These are phyloP conservation scores for Portunus trituberculatus DNA, from an alignment of 1,140 invertebrate genomes.

Conservation along the genomic window DNA sequence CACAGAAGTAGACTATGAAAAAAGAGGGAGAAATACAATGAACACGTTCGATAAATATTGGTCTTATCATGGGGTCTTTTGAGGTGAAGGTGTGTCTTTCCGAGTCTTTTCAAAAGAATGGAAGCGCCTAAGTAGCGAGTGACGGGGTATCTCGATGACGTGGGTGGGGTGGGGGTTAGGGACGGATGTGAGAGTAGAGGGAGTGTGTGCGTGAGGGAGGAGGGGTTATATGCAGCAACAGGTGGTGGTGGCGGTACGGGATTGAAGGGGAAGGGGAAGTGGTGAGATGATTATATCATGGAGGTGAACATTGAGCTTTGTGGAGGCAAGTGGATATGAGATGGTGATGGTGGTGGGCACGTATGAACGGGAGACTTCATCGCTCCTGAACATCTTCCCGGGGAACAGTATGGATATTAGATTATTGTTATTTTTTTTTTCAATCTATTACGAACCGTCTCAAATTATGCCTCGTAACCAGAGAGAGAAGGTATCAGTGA, in stretches of 20 bases:
- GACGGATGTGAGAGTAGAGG: not conserved
- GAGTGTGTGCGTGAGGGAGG: not conserved
- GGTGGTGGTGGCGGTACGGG: not conserved
- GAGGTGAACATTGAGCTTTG: not conserved
- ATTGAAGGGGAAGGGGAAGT: not conserved
- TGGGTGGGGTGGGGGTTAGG: not conserved
- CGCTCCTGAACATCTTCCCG: too few relatives aligned
- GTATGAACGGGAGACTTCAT: too few relatives aligned
- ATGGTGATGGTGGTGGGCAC: too few relatives aligned
- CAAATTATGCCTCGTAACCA: too few relatives aligned
- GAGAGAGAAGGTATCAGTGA: too few relatives aligned
- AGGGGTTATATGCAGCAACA: not conserved
- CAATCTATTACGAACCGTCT: too few relatives aligned
- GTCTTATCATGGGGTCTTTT: not conserved
- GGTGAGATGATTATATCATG: not conserved
- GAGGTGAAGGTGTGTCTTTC: not conserved
- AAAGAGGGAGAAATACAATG: not conserved
- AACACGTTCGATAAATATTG: not conserved
- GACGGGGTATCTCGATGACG: not conserved
- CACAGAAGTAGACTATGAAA: not conserved
- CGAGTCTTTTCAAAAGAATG: not conserved
- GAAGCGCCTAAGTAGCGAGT: not conserved
- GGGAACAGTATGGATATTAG: too few relatives aligned
- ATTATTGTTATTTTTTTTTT: too few relatives aligned
- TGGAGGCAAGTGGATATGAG: too few relatives aligned